These are phyloP conservation scores for Peribatodes rhomboidaria DNA, from an alignment of 2,888 invertebrate species.

Conservation along the genomic window DNA sequence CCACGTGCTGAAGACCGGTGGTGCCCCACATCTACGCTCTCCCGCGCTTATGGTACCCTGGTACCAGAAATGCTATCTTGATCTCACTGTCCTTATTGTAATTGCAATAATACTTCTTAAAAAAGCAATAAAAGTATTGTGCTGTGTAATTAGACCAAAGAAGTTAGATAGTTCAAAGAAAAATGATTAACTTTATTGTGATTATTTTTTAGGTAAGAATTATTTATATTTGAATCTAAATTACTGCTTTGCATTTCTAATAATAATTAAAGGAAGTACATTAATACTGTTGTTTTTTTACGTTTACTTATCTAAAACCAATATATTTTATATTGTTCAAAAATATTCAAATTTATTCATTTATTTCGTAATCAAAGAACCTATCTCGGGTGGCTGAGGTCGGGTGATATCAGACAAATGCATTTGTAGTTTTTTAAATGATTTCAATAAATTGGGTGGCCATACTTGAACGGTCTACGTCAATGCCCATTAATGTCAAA, in stretches of 20 bases:
- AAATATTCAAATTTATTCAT: too few relatives aligned
- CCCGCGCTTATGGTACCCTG: conserved; percentile 56
- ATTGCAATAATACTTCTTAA: conserved; percentile 25
- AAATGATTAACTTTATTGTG: conserved; percentile 4
- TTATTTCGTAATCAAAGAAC: too few relatives aligned
- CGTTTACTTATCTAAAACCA: too few relatives aligned
- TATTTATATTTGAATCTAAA: background rate
- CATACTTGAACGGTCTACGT: too few relatives aligned
- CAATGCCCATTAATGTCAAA: too few relatives aligned
- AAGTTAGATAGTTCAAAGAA: conserved; percentile 3
- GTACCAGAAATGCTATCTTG: conserved; percentile 64
- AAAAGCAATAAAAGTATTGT: conserved; percentile 18
- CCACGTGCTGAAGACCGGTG: conserved; percentile 58
- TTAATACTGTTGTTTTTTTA: too few relatives aligned
- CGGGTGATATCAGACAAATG: too few relatives aligned
- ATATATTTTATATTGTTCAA: too few relatives aligned
- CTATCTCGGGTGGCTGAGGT: too few relatives aligned
- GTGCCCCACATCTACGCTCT: conserved; percentile 62
- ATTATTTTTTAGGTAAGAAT: background rate
- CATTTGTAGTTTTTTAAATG: too few relatives aligned
- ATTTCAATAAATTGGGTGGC: too few relatives aligned
- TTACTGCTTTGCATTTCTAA: background rate
- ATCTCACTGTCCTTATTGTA: conserved; percentile 42
- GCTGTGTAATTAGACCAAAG: conserved; percentile 7
- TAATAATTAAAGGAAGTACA: too few relatives aligned